phyloP scores from a whole-genome alignment of 1,140 invertebrate genomes.

The Asbolus verrucosus region DNA sequence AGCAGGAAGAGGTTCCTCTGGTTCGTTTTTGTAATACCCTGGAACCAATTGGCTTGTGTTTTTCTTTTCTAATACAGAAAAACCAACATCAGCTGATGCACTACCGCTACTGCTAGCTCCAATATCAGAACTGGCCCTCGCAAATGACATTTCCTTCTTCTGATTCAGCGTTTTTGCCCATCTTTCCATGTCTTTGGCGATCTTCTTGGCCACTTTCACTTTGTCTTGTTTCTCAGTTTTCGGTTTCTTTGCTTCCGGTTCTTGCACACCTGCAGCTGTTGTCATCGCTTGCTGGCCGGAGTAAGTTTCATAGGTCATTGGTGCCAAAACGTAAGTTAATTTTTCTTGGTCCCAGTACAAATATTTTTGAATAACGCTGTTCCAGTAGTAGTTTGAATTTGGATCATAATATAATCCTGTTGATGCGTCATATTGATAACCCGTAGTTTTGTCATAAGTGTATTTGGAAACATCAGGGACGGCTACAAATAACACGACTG shows the following conservation, averaged over 20 bases:
- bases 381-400: conserved; percentile 94
- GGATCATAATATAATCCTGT: conserved; percentile 97
- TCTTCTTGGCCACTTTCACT: conserved; percentile 97
- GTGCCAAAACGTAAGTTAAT: conserved; percentile 83
- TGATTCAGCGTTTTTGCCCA: conserved; percentile 99
- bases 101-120: conserved; percentile 58
- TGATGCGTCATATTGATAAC: conserved; percentile 95
- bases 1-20: conserved; percentile 36
- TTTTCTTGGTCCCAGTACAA: conserved; percentile 94
- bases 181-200: conserved; percentile 84
- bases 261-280: conserved; percentile 49
- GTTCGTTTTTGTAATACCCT: conserved; percentile 50
- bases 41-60: conserved; percentile 50
- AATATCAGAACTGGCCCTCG: conserved; percentile 50
- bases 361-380: conserved; percentile 90
- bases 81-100: conserved; percentile 89
- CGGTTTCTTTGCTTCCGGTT: conserved; percentile 68
- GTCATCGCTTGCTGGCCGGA: conserved; percentile 49
- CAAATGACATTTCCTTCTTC: conserved; percentile 85
- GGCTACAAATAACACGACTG: conserved; percentile 67
- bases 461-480: conserved; percentile 92
- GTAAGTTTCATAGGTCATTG: conserved; percentile 62
- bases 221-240: conserved; percentile 85
- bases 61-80: conserved; percentile 85
- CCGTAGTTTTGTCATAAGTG: conserved; percentile 94